phyloP scores from a whole-genome alignment of 23 tunicate genomes.

The Halocynthia aurantium region DNA sequence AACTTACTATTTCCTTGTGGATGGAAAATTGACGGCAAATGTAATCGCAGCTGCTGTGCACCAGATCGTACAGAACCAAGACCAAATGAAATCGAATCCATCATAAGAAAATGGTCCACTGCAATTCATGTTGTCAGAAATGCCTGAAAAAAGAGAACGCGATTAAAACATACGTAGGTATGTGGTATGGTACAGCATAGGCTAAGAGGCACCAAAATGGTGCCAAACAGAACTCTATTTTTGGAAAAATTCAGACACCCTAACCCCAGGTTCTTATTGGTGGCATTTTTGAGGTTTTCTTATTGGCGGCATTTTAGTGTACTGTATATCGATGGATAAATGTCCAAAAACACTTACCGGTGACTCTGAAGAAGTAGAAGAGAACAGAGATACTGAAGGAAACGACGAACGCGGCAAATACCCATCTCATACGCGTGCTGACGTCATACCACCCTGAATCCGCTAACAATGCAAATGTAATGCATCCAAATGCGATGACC shows the following conservation, averaged over 20 bases:
- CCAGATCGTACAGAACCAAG: slow-evolving; percentile 70
- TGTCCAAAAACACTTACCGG: slow-evolving; percentile 21
- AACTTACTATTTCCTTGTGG: not conserved
- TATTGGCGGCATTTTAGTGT: not conserved
- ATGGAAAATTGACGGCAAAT: slow-evolving; percentile 31
- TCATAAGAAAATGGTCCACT: slow-evolving; percentile 49
- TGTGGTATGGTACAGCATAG: no score
- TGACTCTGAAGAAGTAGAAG: slow-evolving; percentile 58
- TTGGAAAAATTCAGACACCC: slow-evolving; percentile 2
- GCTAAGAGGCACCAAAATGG: not conserved
- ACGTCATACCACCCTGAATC: slow-evolving; percentile 25
- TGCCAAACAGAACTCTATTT: not conserved
- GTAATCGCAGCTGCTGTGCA: slow-evolving; percentile 60
- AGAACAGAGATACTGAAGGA: slow-evolving; percentile 57
- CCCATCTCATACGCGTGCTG: slow-evolving; percentile 38
- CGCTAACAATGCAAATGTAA: slow-evolving; percentile 60
- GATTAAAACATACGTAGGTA: no score
- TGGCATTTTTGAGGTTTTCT: not conserved
- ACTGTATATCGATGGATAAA: no score
- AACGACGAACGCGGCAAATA: slow-evolving; percentile 65
- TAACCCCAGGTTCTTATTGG: not conserved
- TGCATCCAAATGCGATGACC: slow-evolving; percentile 51
- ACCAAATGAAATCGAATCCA: slow-evolving; percentile 79
- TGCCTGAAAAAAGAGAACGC: slow-evolving; percentile 14
- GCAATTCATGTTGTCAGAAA: slow-evolving; percentile 41